phyloP scores from a whole-genome alignment of 2,113 vertebrate species.

The Theristicus caerulescens region DNA sequence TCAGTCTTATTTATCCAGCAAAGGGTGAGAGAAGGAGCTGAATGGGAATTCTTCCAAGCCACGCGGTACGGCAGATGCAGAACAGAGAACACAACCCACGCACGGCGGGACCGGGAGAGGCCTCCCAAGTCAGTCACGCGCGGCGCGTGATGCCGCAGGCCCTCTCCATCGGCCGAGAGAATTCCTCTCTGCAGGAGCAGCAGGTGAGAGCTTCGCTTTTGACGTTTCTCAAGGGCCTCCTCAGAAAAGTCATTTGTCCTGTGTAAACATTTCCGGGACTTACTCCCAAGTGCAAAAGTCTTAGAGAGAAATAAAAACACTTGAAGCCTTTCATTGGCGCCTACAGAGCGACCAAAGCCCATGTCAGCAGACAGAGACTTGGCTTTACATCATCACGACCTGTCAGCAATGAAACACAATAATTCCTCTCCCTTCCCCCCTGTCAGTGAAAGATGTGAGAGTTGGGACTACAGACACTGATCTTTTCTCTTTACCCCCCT shows the following conservation, averaged over 20 bases:
- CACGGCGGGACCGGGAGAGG: rapidly evolving
- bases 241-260: neutral
- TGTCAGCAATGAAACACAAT: neutral
- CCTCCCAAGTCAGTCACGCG: neutral
- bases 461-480: neutral
- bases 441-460: neutral
- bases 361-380: neutral
- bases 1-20: neutral
- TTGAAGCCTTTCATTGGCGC: neutral
- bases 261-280: neutral
- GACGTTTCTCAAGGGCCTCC: neutral
- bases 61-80: neutral
- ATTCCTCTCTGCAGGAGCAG: neutral
- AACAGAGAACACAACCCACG: neutral
- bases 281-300: neutral
- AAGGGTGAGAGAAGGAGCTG: neutral
- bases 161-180: neutral
- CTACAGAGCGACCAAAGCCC: neutral
- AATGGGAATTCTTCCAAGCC: neutral
- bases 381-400: neutral
- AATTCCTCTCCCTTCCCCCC: neutral
- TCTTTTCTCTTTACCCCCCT: neutral
- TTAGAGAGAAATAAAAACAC: neutral
- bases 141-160: neutral
- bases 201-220: neutral